Base-by-base conservation (phyloP, 2,888 invertebrate species). In the Diarsia mendica region DNA sequence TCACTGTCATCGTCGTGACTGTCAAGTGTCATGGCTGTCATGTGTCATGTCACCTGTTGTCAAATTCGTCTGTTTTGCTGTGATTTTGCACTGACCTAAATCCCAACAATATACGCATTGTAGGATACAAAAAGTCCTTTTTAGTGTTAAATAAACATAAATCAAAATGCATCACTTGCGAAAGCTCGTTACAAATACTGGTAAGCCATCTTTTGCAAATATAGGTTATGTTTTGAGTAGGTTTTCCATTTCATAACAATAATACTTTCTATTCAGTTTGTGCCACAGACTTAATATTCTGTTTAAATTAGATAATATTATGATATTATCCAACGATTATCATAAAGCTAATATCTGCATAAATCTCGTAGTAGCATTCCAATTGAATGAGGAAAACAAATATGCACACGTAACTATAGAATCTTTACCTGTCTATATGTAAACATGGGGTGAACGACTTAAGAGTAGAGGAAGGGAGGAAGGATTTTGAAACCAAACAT, bases 101-200 rank as follows among this genome's bases (percentile, higher is more conserved):
- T 72, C 8, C 48, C 6, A 15, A 9, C 39, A 72, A 0, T 23
- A 75, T 28, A 63, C 68, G 13, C 13, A 58, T 10, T 28, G 67
- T 64, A 48, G 10, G 28, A 11, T 58, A 28, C 44, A 55, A 60
- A 64, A 72, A 28, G 33, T 64, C n/a, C 55, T 64, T 74, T 58
- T 18, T 20, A 39, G 13, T 28, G 28, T 63, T 18, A 48, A 11
- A 49, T 58, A 65, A 20, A 69, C 1, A n/a, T 44, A 46, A 60
- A 64, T 46, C 18, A 67, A 75, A 79, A 91, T 91, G 91, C 83
- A 89, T 77, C 79, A 82, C 55, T 79, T 90, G 39, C 83, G 84
- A 33, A 90, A 83, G 77, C 69, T 89, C 66, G 23, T 84, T 75
- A 68, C 69, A 60, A 80, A 77, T 73, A 82, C 82, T 49, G 87